phyloP scores from a whole-genome alignment of 2,113 vertebrate species.

The Paedocypris sp. region DNA sequence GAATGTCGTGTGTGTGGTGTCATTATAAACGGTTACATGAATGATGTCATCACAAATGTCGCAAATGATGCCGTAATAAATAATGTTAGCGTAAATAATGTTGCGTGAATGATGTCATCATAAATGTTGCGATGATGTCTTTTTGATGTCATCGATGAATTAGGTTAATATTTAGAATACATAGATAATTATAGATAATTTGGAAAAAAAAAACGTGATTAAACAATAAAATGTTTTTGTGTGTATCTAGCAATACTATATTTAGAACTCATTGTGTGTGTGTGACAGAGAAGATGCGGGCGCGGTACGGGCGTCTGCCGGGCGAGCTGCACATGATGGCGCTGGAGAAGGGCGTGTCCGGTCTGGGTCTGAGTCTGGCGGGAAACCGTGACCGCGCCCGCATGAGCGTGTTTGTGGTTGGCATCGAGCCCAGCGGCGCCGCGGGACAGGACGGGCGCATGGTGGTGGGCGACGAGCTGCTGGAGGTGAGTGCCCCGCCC shows the following conservation, averaged over 20 bases:
- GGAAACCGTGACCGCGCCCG: slow-evolving; percentile 89
- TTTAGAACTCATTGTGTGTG: background rate
- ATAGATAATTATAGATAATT: no score
- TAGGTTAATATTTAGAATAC: no score
- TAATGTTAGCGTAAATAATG: no score
- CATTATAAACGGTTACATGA: no score
- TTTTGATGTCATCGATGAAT: no score
- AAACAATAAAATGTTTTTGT: background rate
- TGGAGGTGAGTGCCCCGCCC: slow-evolving; percentile 75
- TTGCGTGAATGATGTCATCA: no score
- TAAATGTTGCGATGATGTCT: no score
- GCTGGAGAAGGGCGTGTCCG: slow-evolving; percentile 85
- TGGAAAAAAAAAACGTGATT: no score
- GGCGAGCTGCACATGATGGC: slow-evolving; percentile 84
- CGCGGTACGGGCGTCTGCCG: slow-evolving; percentile 76
- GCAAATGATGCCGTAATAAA: no score
- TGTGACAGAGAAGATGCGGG: slow-evolving; percentile 69
- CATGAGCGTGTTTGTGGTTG: slow-evolving; percentile 96
- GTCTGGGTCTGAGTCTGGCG: slow-evolving; percentile 93
- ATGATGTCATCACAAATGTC: no score
- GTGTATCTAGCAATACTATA: background rate
- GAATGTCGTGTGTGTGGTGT: no score
- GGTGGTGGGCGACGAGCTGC: slow-evolving; percentile 84
- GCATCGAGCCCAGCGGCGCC: slow-evolving; percentile 86
- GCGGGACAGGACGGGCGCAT: slow-evolving; percentile 84